phyloP scores from a whole-genome alignment of 1,140 invertebrate genomes.

The Acyrthosiphon pisum region DNA sequence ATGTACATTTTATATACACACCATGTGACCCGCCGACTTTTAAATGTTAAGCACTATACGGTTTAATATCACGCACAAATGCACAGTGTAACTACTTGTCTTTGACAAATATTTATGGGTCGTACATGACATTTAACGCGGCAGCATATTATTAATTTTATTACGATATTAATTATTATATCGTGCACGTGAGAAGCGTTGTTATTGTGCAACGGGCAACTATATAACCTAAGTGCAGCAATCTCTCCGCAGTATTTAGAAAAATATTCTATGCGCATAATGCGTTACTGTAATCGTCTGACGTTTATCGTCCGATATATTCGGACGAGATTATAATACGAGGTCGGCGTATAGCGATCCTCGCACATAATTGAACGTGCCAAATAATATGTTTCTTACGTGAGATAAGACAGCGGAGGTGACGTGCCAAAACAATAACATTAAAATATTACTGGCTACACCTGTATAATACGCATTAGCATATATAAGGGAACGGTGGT shows the following conservation, averaged over 20 bases:
- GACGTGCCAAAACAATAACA: background rate
- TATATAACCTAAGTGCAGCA: background rate
- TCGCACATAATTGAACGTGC: background rate
- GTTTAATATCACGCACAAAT: background rate
- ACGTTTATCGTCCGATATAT: background rate
- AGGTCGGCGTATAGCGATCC: background rate
- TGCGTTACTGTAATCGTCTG: background rate
- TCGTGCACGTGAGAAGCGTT: background rate
- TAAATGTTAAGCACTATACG: constrained; percentile 30
- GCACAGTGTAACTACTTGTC: background rate
- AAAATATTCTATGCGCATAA: background rate
- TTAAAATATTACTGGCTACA: constrained; percentile 12
- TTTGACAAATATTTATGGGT: background rate
- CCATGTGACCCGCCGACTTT: background rate
- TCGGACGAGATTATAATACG: background rate
- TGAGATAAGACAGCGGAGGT: background rate
- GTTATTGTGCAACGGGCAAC: too few relatives aligned
- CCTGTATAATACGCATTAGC: background rate
- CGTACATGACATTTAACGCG: constrained; percentile 8
- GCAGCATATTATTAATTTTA: background rate
- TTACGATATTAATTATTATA: background rate
- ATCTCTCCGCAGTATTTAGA: background rate
- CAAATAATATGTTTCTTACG: background rate
- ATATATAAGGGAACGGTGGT: background rate
- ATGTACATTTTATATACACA: background rate